These are phyloP conservation scores for Ostrea edulis DNA, from an alignment of 1,140 invertebrate species.

Conservation along the genomic window DNA sequence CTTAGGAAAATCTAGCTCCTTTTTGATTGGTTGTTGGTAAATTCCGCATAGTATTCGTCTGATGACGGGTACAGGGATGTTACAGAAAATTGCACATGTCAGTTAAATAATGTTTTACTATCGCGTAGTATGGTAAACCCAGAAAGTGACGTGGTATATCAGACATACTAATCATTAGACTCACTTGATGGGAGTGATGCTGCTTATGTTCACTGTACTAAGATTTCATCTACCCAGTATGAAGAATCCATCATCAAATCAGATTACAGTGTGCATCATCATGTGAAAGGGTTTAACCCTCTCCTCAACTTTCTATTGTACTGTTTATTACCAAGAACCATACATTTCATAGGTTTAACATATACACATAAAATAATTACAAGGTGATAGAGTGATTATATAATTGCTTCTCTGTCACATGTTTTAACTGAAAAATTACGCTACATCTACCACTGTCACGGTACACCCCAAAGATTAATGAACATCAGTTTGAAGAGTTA, in stretches of 20 bases:
- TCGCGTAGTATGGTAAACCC: conserved; percentile 25
- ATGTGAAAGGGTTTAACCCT: too few species aligned
- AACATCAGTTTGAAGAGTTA: too few species aligned
- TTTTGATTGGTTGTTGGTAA: neutral
- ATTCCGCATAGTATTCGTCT: neutral
- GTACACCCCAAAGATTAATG: too few species aligned
- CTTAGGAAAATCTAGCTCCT: neutral
- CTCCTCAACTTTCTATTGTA: too few species aligned
- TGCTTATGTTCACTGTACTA: neutral
- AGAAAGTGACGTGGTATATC: neutral
- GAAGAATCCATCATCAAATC: neutral
- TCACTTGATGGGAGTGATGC: neutral
- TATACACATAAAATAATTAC: too few species aligned
- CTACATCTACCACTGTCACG: too few species aligned
- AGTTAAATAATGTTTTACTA: conserved; percentile 5
- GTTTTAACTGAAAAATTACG: too few species aligned
- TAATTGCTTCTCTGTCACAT: too few species aligned
- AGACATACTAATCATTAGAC: neutral
- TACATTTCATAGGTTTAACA: too few species aligned
- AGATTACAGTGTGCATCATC: neutral
- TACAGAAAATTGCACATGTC: neutral
- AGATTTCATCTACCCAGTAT: neutral
- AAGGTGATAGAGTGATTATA: too few species aligned
- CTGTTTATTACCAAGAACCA: too few species aligned
- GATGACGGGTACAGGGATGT: neutral